phyloP scores from a whole-genome alignment of 1,140 invertebrate species.

The Stenopsyche tienmushanensis region DNA sequence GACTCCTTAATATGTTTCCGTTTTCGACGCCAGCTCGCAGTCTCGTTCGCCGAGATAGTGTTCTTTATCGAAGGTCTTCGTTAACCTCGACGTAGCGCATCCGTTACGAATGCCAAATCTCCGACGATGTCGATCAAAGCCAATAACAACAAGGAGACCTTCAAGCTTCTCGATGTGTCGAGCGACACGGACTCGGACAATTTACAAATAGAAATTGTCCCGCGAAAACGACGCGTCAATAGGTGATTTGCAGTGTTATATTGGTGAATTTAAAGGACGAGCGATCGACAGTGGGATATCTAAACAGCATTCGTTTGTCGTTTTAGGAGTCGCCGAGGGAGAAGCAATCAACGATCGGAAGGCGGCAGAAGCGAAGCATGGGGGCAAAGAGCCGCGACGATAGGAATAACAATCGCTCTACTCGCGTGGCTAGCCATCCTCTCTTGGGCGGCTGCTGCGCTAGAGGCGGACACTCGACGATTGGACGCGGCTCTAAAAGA shows the following conservation, averaged over 20 bases:
- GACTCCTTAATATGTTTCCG: neutral
- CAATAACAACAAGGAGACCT: conserved; percentile 63
- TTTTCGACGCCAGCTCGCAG: neutral
- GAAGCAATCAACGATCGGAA: conserved; percentile 1
- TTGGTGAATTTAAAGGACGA: neutral
- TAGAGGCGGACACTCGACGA: conserved; percentile 53
- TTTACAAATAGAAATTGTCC: conserved; percentile 61
- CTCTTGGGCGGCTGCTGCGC: conserved; percentile 53
- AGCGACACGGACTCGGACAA: conserved; percentile 63
- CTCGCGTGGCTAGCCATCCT: conserved; percentile 50
- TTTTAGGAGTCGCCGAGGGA: conserved; percentile 23
- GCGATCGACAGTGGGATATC: neutral
- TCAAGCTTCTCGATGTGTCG: conserved; percentile 61
- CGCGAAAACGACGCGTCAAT: conserved; percentile 60
- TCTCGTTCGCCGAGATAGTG: neutral
- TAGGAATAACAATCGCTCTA: conserved; percentile 26
- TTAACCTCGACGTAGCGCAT: neutral
- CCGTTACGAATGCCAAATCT: neutral
- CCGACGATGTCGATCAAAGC: conserved; percentile 31
- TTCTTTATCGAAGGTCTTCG: neutral
- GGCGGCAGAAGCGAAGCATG: conserved; percentile 24
- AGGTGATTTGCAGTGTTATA: conserved; percentile 53
- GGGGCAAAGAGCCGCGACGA: conserved; percentile 24
- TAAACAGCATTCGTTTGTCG: neutral
- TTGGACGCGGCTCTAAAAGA: conserved; percentile 53